Base-by-base conservation (phyloP, 2,797 vertebrate genomes). In the Psittacula derbiana region DNA sequence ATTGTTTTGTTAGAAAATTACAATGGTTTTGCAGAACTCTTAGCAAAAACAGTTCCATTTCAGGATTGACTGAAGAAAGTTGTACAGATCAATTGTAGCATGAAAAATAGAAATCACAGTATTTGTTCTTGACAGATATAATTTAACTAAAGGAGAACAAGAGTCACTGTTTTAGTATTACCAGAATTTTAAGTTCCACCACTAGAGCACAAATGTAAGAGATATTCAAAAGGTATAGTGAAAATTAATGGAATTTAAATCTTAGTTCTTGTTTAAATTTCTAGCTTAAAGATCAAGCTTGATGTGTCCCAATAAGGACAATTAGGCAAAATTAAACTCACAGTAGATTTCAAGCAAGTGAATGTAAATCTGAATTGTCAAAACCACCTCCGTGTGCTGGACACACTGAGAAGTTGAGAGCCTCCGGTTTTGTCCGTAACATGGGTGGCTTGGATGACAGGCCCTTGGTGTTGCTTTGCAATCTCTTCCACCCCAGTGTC, bases 121-220 rank as follows among this genome's bases (percentile, higher is more conserved):
- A 9, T 60, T 41, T 90, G 41, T 64, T 78, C 23, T 49, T 52
- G 18, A 28, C 16, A 62, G 57, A 10, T n/a, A 52, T 49, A 10
- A 61, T 61, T 79, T 81, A 53, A 18, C 10, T 89, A 49, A 85
- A 62, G 14, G 12, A 82, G 13, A 85, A 27, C 36, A 66, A 58
- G 10, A 66, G 38, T 28, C 3, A 1, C 19, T 50, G 52, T 66
- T 64, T 49, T 43, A 16, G 5, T 24, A 24, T 55, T 57, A n/a
- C 14, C 21, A 49, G 53, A 15, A 12, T 49, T 76, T 73, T 76
- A 53, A 80, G 11, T 70, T 83, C 23, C 8, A 33, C 62, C n/a
- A 21, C 30, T 6, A 62, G 19, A 24, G 10, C 30, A 24, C 9
- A 62, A 8, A n/a, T 0, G 0, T n/a, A 70, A 46, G 6, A 64